Conservation (phyloP, 2,113 vertebrate genomes). For the Nycticebus coucang region DNA sequence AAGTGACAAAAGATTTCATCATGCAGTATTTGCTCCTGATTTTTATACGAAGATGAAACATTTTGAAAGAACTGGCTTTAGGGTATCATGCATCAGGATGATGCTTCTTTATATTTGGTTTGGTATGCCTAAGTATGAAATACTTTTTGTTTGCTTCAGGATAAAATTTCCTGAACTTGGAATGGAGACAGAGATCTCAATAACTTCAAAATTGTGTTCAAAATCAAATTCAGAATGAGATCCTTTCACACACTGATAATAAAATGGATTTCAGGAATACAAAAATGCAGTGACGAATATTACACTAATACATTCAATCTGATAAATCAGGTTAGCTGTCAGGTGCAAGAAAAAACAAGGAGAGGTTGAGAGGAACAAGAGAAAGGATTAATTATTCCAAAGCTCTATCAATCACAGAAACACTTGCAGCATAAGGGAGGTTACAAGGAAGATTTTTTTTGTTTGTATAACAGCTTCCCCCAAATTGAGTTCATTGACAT, state of each 20-base stretch:
- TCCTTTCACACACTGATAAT: conserved; percentile 3
- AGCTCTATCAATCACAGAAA: conserved; percentile 18
- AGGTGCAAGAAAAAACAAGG: conserved; percentile 11
- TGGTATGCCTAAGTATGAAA: conserved; percentile 63
- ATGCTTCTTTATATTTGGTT: conserved; percentile 59
- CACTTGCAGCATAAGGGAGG: neutral
- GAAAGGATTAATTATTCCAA: conserved; percentile 11
- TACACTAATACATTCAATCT: conserved; percentile 34
- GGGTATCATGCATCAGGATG: conserved; percentile 51
- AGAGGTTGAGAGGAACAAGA: neutral
- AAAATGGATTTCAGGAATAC: conserved; percentile 26
- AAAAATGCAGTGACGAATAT: conserved; percentile 26
- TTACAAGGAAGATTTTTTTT: neutral
- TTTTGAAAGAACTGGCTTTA: conserved; percentile 72
- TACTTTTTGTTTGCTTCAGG: conserved; percentile 67
- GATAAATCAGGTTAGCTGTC: neutral
- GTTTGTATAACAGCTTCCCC: neutral
- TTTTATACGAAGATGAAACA: conserved; percentile 66
- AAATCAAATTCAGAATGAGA: conserved; percentile 33
- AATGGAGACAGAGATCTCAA: conserved; percentile 59
- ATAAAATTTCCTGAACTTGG: conserved; percentile 56
- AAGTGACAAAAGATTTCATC: conserved; percentile 65
- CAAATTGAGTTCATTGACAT: neutral
- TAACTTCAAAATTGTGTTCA: neutral
- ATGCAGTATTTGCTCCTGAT: conserved; percentile 58